Percentiles rank a stretch among this genome's conserved stretches.
phyloP scores from a whole-genome alignment of 2,888 invertebrate species.

The Lacanobia wlatinum region DNA sequence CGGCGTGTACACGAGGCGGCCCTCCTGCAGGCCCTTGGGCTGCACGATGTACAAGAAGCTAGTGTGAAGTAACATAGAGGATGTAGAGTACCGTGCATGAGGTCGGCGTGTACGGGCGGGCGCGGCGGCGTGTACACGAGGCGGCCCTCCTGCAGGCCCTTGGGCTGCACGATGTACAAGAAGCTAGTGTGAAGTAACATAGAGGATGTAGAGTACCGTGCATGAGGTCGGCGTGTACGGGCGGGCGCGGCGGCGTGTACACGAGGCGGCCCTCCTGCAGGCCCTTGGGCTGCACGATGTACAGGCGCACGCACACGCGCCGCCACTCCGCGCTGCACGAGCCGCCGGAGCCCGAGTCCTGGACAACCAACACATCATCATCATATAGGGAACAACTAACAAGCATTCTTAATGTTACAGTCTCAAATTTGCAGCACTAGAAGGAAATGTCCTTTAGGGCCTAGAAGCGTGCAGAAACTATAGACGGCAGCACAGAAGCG shows the following conservation, averaged over 20 bases:
- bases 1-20: conserved; percentile 46
- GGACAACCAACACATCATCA: conserved; percentile 3
- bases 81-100: conserved; percentile 50
- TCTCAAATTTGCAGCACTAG: too few species aligned
- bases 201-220: conserved; percentile 18
- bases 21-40: conserved; percentile 56
- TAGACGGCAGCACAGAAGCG: too few species aligned
- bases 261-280: conserved; percentile 96
- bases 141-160: conserved; percentile 93
- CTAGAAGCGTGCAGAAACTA: too few species aligned
- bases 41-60: conserved; percentile 63
- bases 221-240: conserved; percentile 56
- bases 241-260: conserved; percentile 86
- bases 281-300: conserved; percentile 96
- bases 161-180: conserved; percentile 92
- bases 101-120: conserved; percentile 51
- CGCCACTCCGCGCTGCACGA: conserved; percentile 44
- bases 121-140: conserved; percentile 91
- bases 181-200: conserved; percentile 46
- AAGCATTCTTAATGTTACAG: too few species aligned
- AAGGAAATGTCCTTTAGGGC: too few species aligned
- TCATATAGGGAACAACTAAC: too few species aligned
- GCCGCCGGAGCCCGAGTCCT: conserved; percentile 64
- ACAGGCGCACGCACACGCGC: conserved; percentile 89
- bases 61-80: conserved; percentile 74